These are phyloP conservation scores for Tolmerus cingulatus DNA, from an alignment of 2,888 invertebrate genomes.

Conservation along the genomic window DNA sequence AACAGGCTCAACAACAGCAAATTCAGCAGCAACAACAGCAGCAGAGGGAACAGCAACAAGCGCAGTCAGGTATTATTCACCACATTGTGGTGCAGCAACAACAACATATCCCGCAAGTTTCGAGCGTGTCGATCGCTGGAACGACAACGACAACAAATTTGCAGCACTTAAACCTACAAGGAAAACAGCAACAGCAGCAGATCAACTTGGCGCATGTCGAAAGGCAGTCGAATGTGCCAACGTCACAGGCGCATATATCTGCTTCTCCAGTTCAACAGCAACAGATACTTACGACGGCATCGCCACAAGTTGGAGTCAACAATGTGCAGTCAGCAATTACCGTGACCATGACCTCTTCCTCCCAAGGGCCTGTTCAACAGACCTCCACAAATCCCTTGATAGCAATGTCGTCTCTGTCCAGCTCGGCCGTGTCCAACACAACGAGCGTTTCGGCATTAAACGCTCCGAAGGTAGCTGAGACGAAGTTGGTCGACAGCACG, in stretches of 20 bases:
- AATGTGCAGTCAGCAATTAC: conserved; percentile 49
- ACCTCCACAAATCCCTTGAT: conserved; percentile 63
- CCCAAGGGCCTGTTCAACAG: background rate
- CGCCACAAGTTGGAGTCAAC: conserved; percentile 55
- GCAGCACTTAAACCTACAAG: conserved; percentile 23
- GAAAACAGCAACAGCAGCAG: conserved; percentile 29
- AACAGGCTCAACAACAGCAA: conserved; percentile 50
- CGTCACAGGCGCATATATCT: background rate
- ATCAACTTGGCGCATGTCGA: background rate
- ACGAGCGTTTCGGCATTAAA: conserved; percentile 57
- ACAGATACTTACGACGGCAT: conserved; percentile 61
- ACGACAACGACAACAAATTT: conserved; percentile 54
- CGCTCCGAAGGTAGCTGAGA: conserved; percentile 51
- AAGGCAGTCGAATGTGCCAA: conserved; percentile 22
- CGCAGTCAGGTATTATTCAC: conserved; percentile 42
- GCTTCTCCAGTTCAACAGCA: background rate
- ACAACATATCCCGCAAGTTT: conserved; percentile 56
- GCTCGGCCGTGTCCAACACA: conserved; percentile 52
- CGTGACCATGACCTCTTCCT: conserved; percentile 38
- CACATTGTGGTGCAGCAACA: conserved; percentile 50
- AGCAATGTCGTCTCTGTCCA: conserved; percentile 61
- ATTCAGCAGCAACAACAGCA: conserved; percentile 56
- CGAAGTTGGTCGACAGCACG: background rate
- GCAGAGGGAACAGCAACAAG: conserved; percentile 52
- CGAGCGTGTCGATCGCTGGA: conserved; percentile 52